A percentile compares a stretch with the other conserved stretches of the same genome.
phyloP scores from a whole-genome alignment of 2,888 invertebrate genomes.

The Caenorhabditis doughertyi region DNA sequence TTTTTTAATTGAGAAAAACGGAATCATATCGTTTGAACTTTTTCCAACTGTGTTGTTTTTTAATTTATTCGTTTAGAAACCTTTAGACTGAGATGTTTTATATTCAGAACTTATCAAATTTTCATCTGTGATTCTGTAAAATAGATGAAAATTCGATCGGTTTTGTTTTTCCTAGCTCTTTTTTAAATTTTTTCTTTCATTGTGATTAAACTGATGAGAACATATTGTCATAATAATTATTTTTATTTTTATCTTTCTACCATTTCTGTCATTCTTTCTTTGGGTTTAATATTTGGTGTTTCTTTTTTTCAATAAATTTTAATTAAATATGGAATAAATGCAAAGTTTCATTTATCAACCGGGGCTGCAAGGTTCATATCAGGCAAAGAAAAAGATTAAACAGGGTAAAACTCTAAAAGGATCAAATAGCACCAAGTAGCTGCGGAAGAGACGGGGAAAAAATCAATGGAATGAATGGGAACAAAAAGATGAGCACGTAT shows the following conservation, averaged over 20 bases:
- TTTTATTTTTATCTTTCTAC: background rate
- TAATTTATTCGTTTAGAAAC: background rate
- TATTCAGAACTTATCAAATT: background rate
- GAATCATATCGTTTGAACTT: conserved; percentile 34
- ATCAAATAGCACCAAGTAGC: conserved; percentile 47
- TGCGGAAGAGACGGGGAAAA: conserved; percentile 6
- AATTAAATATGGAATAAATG: conserved; percentile 19
- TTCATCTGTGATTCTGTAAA: too few species aligned
- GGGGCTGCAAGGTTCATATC: conserved; percentile 49
- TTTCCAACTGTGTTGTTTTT: conserved; percentile 22
- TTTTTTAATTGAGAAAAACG: background rate
- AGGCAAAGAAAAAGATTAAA: conserved; percentile 21
- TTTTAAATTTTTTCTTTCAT: background rate
- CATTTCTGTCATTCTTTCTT: background rate
- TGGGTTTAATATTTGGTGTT: background rate
- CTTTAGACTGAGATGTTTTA: background rate
- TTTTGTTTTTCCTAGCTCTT: background rate
- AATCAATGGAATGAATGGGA: background rate
- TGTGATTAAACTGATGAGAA: conserved; percentile 32
- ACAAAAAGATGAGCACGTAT: conserved; percentile 35
- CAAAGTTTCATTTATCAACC: conserved; percentile 35
- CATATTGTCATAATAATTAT: conserved; percentile 31
- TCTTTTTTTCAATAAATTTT: background rate
- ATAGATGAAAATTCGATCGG: too few species aligned
- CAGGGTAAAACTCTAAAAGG: conserved; percentile 9